These are phyloP conservation scores for Melangyna quadrimaculata DNA, from an alignment of 2,888 invertebrate species.

Conservation along the genomic window DNA sequence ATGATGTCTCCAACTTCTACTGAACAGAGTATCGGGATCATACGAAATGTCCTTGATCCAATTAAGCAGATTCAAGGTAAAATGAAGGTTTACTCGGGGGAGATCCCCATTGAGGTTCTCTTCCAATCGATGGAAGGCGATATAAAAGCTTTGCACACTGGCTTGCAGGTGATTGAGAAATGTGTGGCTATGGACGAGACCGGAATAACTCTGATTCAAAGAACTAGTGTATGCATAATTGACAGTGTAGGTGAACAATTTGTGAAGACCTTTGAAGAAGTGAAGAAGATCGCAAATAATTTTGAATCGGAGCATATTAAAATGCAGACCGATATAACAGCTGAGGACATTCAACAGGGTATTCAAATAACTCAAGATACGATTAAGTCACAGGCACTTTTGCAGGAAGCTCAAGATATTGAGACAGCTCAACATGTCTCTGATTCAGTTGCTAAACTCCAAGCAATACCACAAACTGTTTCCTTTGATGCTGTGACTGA, in stretches of 20 bases:
- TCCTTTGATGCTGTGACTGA: slow-evolving; percentile 78
- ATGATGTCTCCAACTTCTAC: slow-evolving; percentile 87
- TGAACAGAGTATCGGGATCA: slow-evolving; percentile 85
- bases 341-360: slow-evolving; percentile 82
- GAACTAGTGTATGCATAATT: slow-evolving; percentile 86
- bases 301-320: slow-evolving; percentile 81
- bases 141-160: slow-evolving; percentile 85
- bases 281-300: slow-evolving; percentile 81
- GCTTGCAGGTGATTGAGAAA: slow-evolving; percentile 85
- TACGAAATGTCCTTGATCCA: slow-evolving; percentile 84
- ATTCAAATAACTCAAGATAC: slow-evolving; percentile 83
- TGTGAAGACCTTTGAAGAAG: slow-evolving; percentile 82
- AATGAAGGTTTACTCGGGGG: slow-evolving; percentile 82
- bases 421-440: slow-evolving; percentile 80
- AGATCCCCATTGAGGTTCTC: slow-evolving; percentile 79
- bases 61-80: slow-evolving; percentile 85
- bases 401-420: slow-evolving; percentile 82
- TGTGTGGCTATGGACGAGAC: slow-evolving; percentile 86
- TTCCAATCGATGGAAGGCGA: slow-evolving; percentile 84
- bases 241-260: slow-evolving; percentile 84
- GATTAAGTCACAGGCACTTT: slow-evolving; percentile 82
- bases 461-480: slow-evolving; percentile 73
- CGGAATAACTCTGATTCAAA: slow-evolving; percentile 86
- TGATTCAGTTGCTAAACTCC: slow-evolving; percentile 79
- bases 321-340: slow-evolving; percentile 81